phyloP scores from a whole-genome alignment of 2,797 vertebrate genomes.

The Leptodactylus fallax region DNA sequence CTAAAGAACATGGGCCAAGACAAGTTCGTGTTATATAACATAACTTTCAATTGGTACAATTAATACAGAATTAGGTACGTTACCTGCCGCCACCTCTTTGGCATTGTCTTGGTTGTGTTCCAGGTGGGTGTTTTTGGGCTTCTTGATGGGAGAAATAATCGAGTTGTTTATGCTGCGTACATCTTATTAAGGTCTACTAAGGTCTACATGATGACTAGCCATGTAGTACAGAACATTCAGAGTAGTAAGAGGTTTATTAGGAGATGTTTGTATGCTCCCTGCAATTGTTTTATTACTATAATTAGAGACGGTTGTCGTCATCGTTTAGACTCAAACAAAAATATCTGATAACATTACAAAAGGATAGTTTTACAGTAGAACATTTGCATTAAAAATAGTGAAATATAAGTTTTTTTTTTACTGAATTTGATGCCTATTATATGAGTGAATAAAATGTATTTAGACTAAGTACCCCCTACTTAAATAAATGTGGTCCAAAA shows the following conservation, averaged over 20 bases:
- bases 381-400: too few relatives aligned
- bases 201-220: background rate
- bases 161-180: background rate
- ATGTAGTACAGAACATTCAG: background rate
- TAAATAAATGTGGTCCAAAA: too few relatives aligned
- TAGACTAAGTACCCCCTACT: too few relatives aligned
- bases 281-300: background rate
- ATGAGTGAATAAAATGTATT: too few relatives aligned
- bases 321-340: background rate
- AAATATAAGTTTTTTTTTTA: too few relatives aligned
- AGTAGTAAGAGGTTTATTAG: conserved; percentile 18
- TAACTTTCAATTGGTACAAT: too few relatives aligned
- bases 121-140: background rate
- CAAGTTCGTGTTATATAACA: too few relatives aligned
- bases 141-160: conserved; percentile 4
- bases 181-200: background rate
- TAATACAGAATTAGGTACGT: background rate
- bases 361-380: background rate
- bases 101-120: background rate
- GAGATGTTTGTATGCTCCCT: background rate
- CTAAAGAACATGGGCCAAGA: too few relatives aligned
- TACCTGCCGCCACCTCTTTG: background rate
- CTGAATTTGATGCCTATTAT: too few relatives aligned
- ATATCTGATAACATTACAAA: background rate
- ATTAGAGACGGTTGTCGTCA: background rate